Evolutionary conservation across 2,113 vertebrate genomes (phyloP).

Genomic region (Hydropotes inermis): DNA sequence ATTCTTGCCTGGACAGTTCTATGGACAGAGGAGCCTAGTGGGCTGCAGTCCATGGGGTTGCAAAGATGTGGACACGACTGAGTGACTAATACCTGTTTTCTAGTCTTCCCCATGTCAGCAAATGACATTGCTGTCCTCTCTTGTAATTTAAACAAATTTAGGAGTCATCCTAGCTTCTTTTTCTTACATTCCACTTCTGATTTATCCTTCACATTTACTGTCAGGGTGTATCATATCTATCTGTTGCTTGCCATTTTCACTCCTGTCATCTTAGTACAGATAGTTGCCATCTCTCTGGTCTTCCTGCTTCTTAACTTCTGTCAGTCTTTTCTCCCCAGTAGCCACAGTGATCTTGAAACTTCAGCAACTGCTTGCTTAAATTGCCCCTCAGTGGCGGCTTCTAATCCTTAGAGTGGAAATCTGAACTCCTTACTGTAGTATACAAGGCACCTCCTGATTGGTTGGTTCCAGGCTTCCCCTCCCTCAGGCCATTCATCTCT

Average conservation of each 20-base stretch:
- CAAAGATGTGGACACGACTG: neutral
- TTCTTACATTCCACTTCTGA: neutral
- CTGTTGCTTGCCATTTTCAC: neutral
- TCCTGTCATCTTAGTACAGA: neutral
- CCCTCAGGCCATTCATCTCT: fast-evolving
- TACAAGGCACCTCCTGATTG: neutral
- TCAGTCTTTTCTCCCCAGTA: neutral
- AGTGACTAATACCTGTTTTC: neutral
- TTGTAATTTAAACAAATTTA: neutral
- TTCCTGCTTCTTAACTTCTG: neutral
- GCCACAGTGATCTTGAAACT: neutral
- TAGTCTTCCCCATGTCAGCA: neutral
- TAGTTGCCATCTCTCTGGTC: neutral
- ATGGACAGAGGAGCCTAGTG: neutral
- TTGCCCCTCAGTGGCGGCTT: neutral
- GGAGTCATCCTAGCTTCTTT: neutral
- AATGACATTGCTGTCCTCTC: neutral
- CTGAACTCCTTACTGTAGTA: neutral
- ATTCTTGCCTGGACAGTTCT: neutral
- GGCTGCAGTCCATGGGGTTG: neutral
- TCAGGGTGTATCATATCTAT: neutral
- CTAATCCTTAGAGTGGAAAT: neutral
- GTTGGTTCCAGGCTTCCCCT: neutral
- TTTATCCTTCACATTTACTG: neutral
- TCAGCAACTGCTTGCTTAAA: neutral